phyloP scores from a whole-genome alignment of 2,888 invertebrate species.

The Drosophila mercatorum region DNA sequence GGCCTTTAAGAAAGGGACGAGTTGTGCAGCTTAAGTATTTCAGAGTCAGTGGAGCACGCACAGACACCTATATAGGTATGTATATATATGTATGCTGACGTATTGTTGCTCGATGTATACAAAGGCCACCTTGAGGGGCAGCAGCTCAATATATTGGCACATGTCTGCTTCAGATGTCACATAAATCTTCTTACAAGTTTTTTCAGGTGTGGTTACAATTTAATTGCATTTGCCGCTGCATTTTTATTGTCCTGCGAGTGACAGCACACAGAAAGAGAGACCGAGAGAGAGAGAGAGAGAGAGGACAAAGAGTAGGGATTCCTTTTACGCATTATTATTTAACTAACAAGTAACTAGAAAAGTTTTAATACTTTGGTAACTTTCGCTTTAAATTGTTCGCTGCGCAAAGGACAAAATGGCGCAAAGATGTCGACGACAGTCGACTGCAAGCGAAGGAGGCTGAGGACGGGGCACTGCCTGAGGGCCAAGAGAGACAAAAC shows the following conservation, averaged over 20 bases:
- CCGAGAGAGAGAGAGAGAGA: background rate
- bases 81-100: background rate
- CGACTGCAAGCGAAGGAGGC: constrained; percentile 24
- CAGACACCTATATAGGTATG: background rate
- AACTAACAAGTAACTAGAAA: constrained; percentile 79
- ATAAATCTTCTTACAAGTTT: constrained; percentile 29
- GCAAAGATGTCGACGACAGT: constrained; percentile 61
- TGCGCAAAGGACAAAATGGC: constrained; percentile 64
- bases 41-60: background rate
- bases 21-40: background rate
- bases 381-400: constrained; percentile 74
- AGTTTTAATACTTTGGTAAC: constrained; percentile 74
- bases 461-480: background rate
- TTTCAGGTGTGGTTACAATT: constrained; percentile 59
- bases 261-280: background rate
- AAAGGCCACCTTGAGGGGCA: background rate
- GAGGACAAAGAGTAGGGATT: constrained; percentile 36
- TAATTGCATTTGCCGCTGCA: constrained; percentile 67
- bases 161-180: constrained; percentile 26
- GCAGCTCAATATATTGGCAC: constrained; percentile 1
- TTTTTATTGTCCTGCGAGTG: constrained; percentile 20
- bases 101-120: no score
- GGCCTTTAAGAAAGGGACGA: background rate
- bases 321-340: constrained; percentile 77
- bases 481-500: constrained; percentile 43